These are phyloP conservation scores for Lamellibrachia satsuma DNA, from an alignment of 2,888 invertebrate genomes.

Conservation along the genomic window DNA sequence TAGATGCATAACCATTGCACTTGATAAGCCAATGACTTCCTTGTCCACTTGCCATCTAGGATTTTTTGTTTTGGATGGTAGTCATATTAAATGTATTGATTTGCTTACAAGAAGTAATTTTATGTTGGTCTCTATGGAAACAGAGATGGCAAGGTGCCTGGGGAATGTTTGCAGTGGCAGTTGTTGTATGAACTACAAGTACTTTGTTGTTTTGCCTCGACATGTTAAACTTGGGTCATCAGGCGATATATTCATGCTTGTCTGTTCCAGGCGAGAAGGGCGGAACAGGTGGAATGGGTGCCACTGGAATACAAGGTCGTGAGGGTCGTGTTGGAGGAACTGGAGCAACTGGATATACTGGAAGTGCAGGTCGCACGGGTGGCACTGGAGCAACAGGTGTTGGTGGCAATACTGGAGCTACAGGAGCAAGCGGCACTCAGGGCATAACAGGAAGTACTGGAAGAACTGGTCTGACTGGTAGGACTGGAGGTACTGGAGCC, in stretches of 20 bases:
- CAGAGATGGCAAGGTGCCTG: too few relatives aligned
- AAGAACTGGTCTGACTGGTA: not conserved
- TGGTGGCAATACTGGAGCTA: not conserved
- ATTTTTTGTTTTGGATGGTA: too few relatives aligned
- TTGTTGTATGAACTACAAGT: too few relatives aligned
- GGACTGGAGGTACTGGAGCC: not conserved
- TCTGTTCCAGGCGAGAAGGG: not conserved
- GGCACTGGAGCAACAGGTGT: not conserved
- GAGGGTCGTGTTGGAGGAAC: not conserved
- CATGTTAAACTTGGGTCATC: conserved; percentile 18
- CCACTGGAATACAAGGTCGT: not conserved
- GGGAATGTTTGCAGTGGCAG: too few relatives aligned
- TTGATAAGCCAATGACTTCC: too few relatives aligned
- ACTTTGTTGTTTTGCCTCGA: not conserved
- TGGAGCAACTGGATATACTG: conserved; percentile 19
- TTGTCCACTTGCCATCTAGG: too few relatives aligned
- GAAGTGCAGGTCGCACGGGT: not conserved
- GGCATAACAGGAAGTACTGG: conserved; percentile 8
- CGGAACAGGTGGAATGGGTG: not conserved
- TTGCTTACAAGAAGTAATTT: too few relatives aligned
- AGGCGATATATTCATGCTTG: not conserved
- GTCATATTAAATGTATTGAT: too few relatives aligned
- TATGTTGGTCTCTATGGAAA: too few relatives aligned
- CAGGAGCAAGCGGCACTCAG: conserved; percentile 7
- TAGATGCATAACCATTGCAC: too few relatives aligned